These are phyloP conservation scores for Denticeps clupeoides DNA, from an alignment of 2,797 vertebrate species.

Conservation along the genomic window DNA sequence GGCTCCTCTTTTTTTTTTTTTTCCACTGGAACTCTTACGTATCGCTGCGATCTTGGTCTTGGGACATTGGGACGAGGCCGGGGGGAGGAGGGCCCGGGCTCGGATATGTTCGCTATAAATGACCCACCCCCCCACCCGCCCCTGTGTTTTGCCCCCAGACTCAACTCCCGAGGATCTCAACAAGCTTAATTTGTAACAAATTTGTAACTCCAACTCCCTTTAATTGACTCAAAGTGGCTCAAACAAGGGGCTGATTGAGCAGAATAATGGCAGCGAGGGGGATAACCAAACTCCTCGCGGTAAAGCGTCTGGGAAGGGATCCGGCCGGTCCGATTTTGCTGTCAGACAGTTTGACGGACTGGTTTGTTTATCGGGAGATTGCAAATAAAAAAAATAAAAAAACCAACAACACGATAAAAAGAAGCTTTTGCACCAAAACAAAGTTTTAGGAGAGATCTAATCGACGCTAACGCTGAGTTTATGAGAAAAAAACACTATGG, in stretches of 20 bases:
- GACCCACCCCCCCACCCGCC: constrained; percentile 11
- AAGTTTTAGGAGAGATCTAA: too few relatives aligned
- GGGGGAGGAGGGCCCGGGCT: constrained; percentile 42
- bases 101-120: constrained; percentile 45
- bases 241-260: constrained; percentile 52
- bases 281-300: constrained; percentile 23
- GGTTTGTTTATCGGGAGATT: background rate
- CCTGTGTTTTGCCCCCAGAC: constrained; percentile 12
- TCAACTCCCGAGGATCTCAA: constrained; percentile 52
- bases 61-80: constrained; percentile 23
- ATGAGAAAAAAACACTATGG: too few relatives aligned
- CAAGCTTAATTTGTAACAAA: constrained; percentile 73
- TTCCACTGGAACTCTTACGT: constrained; percentile 53
- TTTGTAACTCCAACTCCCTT: constrained; percentile 64
- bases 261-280: constrained; percentile 33
- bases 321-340: too few relatives aligned
- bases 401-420: background rate
- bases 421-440: too few relatives aligned
- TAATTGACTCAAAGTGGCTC: constrained; percentile 50
- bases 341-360: too few relatives aligned
- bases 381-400: background rate
- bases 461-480: too few relatives aligned
- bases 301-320: too few relatives aligned
- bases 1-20: constrained; percentile 38
- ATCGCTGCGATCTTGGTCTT: constrained; percentile 68